Base-by-base conservation (phyloP, 1,140 invertebrate species). In the Lamellibrachia luymesi region DNA sequence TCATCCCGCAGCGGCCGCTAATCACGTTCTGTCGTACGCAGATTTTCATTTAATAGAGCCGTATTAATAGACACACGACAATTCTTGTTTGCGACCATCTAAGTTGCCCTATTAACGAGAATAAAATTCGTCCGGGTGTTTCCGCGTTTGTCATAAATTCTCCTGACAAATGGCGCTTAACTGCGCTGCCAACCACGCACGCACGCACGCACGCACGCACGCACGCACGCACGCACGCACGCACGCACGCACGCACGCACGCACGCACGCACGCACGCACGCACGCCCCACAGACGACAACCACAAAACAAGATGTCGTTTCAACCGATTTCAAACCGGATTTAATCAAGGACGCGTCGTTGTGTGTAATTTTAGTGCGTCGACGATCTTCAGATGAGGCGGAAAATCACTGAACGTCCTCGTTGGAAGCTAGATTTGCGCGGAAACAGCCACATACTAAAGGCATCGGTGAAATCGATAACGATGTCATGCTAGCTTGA, bases 21-120 rank as follows among this genome's bases (percentile, higher is more conserved):
- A 80, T 80, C 64, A 80, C 64, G 64, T 80, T 80, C 64, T 80
- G 64, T 80, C 64, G 64, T 80, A 10, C 64, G 64, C 25, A 80
- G 64, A 80, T 80, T 80, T 80, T 80, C 64, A 80, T 80, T 80
- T 80, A 80, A 80, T 80, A 80, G 64, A 80, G 64, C 64, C 64
- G 64, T 80, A 80, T 80, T 80, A 80, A 80, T 80, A 80, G 64
- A 80, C 13, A 80, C 64, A 80, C 64, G 64, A 22, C 64, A 8
- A 22, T 80, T 8, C 17, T 22, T 80, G 64, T 80, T 80, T 80
- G 13, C 64, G 13, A 80, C 64, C 64, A 80, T 80, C 64, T 80
- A 80, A 22, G 64, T 80, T 17, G 64, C 64, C 64, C 5, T 80
- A 80, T 80, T 80, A 80, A 80, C 64, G 64, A 80, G 64, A 80